These are phyloP conservation scores for Falco punctatus DNA, from an alignment of 2,113 vertebrate species.

Conservation along the genomic window DNA sequence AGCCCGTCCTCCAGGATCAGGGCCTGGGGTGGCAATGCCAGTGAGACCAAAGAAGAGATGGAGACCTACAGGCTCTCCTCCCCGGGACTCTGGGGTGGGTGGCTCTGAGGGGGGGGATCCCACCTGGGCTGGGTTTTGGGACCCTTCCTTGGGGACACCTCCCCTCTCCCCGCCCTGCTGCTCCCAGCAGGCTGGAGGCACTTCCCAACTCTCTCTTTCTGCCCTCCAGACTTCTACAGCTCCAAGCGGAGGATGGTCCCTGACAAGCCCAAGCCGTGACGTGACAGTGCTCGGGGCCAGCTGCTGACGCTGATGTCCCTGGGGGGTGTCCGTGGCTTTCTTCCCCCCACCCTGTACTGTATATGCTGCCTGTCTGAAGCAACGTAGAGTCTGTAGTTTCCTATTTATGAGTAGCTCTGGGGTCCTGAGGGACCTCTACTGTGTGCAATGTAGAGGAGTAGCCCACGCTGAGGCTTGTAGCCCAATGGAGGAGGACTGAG, in stretches of 20 bases:
- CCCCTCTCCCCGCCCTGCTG: neutral
- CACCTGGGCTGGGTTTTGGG: neutral
- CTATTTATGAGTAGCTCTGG: constrained; percentile 61
- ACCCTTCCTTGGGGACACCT: neutral
- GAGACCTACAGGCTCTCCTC: neutral
- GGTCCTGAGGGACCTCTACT: constrained; percentile 23
- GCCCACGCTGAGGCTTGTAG: neutral
- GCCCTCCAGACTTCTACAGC: constrained; percentile 87
- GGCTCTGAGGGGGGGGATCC: neutral
- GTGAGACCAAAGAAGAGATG: neutral
- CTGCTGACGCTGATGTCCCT: neutral
- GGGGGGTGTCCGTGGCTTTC: neutral
- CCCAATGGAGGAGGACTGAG: neutral
- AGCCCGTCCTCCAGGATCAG: neutral
- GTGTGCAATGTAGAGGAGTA: constrained; percentile 57
- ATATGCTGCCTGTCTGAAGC: neutral
- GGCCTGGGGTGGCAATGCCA: neutral
- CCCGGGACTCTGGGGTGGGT: neutral
- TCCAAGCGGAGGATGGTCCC: constrained; percentile 80
- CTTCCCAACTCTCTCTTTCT: neutral
- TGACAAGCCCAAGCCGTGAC: constrained; percentile 82
- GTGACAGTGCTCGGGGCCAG: neutral
- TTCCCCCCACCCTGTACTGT: neutral
- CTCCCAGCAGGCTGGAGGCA: neutral
- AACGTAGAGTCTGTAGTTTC: neutral